Base-by-base conservation (phyloP, 2,113 vertebrate species). In the Fulica atra region DNA sequence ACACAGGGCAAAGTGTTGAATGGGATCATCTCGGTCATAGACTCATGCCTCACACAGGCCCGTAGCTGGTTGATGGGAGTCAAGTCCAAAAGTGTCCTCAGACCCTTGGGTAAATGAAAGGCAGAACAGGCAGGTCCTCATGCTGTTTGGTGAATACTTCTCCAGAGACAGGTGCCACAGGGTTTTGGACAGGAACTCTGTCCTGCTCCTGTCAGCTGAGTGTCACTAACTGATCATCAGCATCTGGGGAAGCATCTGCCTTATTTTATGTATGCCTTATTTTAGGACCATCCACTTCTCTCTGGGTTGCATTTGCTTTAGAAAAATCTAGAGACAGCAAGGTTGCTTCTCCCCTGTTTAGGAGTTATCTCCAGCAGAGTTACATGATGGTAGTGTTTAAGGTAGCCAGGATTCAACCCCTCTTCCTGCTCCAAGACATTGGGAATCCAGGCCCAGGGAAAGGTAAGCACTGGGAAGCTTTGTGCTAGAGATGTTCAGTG, bases 141-240 rank as follows among this genome's bases (percentile, higher is more conserved):
- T 53, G 8, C 8, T 74, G 2, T 71, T 91, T 86, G 31, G n/a
- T 59, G 26, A 82, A 71, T 17, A 10, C 6, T 51, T 60, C 51
- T 57, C 64, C 48, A 59, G 42, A 74, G 54, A 28, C 29, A 57
- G n/a, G 7, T 23, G 10, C 16, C 21, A 9, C 5, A 46, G 33
- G 11, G 26, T 25, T 85, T 66, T 70, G 29, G 11, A 42, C 12
- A 28, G 7, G 23, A 6, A 29, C 17, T 78, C 42, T 60, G 19
- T 26, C 77, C 28, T 0, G 0, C 44, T 59, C 31, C 36, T 5
- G 0, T 71, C 57, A 83, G 42, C 36, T 77, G 44, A 65, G 17
- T 24, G 33, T 33, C 68, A 54, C 69, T 56, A 3, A 15, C 23
- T 28, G 46, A 12, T n/a, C 7, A 0, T 21, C 48, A 60, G 23